These are phyloP conservation scores for Scaptomyza caliginosa DNA, from an alignment of 2,888 invertebrate species.

Conservation along the genomic window DNA sequence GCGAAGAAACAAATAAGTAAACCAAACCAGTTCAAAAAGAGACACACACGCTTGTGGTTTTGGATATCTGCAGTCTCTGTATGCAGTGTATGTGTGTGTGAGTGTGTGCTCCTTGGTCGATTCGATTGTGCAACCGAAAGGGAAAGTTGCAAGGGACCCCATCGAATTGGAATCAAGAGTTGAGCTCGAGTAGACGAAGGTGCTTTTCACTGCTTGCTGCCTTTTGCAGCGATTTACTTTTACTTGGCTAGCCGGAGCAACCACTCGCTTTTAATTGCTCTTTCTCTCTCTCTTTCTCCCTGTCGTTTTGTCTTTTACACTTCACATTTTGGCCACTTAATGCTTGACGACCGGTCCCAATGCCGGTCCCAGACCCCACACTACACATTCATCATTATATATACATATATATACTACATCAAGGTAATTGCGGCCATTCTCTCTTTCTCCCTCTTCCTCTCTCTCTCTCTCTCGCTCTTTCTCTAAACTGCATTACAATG, in stretches of 20 bases:
- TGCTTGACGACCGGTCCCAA: not conserved
- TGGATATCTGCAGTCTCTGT: not conserved
- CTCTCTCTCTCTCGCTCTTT: slow-evolving; percentile 2
- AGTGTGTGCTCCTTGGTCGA: slow-evolving; percentile 38
- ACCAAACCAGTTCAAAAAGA: slow-evolving; percentile 46
- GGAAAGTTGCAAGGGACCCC: slow-evolving; percentile 70
- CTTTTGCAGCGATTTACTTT: slow-evolving; percentile 68
- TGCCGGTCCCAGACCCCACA: slow-evolving; percentile 14
- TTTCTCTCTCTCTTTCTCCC: slow-evolving; percentile 17
- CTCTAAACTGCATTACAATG: slow-evolving; percentile 43
- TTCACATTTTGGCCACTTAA: slow-evolving; percentile 56
- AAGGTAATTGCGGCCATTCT: slow-evolving; percentile 62
- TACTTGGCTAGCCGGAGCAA: slow-evolving; percentile 60
- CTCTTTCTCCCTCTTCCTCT: not conserved
- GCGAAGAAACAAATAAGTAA: slow-evolving; percentile 2
- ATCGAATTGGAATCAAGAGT: slow-evolving; percentile 1
- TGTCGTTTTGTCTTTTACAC: slow-evolving; percentile 25
- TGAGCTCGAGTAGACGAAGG: slow-evolving; percentile 13
- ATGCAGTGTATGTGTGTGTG: not conserved
- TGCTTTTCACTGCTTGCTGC: slow-evolving; percentile 30
- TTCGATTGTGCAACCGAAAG: slow-evolving; percentile 71
- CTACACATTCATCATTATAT: slow-evolving; percentile 18
- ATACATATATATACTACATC: slow-evolving; percentile 7
- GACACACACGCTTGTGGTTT: slow-evolving; percentile 8
- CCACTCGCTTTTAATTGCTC: slow-evolving; percentile 67